phyloP scores from a whole-genome alignment of 2,797 vertebrate genomes.

The Acropternis orthonyx region DNA sequence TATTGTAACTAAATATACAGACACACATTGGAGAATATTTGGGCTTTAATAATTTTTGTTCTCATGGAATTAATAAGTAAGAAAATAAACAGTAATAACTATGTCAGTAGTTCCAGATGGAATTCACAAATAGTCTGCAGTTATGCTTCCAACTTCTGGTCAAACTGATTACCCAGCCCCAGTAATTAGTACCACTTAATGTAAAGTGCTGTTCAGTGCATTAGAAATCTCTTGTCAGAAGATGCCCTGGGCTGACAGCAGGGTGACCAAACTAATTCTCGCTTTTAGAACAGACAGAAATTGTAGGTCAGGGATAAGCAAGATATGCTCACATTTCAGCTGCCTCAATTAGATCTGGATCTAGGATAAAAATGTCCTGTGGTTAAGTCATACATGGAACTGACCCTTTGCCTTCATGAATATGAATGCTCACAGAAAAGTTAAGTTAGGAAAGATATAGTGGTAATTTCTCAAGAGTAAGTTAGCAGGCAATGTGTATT shows the following conservation, averaged over 20 bases:
- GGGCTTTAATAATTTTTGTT: neutral
- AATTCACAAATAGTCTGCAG: constrained; percentile 19
- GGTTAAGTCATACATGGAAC: constrained; percentile 46
- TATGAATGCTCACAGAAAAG: constrained; percentile 49
- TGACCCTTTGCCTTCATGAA: constrained; percentile 59
- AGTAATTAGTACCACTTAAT: constrained; percentile 67
- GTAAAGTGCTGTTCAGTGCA: constrained; percentile 56
- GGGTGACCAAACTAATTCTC: constrained; percentile 67
- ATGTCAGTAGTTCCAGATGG: neutral
- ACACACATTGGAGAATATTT: neutral
- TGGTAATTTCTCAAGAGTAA: neutral
- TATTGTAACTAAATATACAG: neutral
- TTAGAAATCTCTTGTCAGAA: constrained; percentile 70
- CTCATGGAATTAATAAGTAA: neutral
- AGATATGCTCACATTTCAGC: constrained; percentile 40
- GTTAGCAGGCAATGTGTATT: neutral
- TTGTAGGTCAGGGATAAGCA: constrained; percentile 61
- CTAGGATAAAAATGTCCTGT: constrained; percentile 49
- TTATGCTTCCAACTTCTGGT: constrained; percentile 25
- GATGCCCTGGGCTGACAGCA: constrained; percentile 67
- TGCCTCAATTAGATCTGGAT: constrained; percentile 56
- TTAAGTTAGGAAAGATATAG: neutral
- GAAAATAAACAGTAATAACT: constrained; percentile 5
- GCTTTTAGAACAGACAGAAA: constrained; percentile 49
- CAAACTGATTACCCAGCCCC: constrained; percentile 47